These are phyloP conservation scores for Spilogale gracilis DNA, from an alignment of 2,113 vertebrate genomes.

Conservation along the genomic window DNA sequence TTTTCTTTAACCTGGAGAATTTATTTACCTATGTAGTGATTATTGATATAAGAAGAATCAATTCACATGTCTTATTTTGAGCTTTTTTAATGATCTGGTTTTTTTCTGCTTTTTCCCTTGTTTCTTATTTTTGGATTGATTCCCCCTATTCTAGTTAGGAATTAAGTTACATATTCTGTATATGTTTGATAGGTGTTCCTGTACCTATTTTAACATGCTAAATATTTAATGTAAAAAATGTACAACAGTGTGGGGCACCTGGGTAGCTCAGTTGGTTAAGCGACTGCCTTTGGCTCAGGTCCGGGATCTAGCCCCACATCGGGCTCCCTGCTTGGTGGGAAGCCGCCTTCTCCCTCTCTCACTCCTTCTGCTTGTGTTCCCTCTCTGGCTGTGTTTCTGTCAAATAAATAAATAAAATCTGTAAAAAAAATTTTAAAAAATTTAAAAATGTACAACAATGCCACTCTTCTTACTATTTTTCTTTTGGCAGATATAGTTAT, in stretches of 20 bases:
- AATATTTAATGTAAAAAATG: neutral
- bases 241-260: neutral
- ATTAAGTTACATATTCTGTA: neutral
- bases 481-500: neutral
- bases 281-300: no score
- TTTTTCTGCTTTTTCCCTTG: neutral
- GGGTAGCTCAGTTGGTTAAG: no score
- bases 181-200: neutral
- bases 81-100: neutral
- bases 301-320: no score
- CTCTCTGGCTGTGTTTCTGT: no score
- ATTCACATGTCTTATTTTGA: slow-evolving; percentile 3
- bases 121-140: slow-evolving; percentile 40
- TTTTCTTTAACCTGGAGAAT: slow-evolving; percentile 26
- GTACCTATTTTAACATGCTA: neutral
- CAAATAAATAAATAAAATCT: no score
- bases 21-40: slow-evolving; percentile 31
- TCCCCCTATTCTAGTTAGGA: neutral
- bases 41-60: neutral
- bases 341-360: no score
- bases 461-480: neutral
- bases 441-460: neutral
- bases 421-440: no score
- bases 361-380: no score
- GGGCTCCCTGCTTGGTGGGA: no score